Evolutionary conservation across 2,888 invertebrate genomes (phyloP).

Genomic region (Gnatocerus cornutus): DNA sequence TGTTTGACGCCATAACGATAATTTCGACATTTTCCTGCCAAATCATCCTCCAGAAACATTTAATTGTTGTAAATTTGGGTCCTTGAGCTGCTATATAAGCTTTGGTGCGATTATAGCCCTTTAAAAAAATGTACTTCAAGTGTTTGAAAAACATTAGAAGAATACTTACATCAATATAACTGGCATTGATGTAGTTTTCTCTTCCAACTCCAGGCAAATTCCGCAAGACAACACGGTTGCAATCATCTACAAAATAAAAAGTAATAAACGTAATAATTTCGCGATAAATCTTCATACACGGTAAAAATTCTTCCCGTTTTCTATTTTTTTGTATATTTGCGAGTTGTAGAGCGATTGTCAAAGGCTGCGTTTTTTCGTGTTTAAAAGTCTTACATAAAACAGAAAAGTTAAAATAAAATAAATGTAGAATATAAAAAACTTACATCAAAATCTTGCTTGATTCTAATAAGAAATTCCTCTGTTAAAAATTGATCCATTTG

Average conservation of each 20-base stretch:
- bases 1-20: conserved; percentile 18
- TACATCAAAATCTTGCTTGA: too few relatives aligned
- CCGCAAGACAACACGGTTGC: neutral
- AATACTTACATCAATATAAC: conserved; percentile 1
- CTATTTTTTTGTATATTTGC: neutral
- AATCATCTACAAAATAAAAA: neutral
- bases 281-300: neutral
- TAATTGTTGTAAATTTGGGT: conserved; percentile 2
- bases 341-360: neutral
- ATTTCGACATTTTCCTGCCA: conserved; percentile 12
- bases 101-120: conserved; percentile 4
- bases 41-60: conserved; percentile 25
- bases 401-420: too few relatives aligned
- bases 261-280: neutral
- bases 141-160: too few relatives aligned
- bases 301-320: neutral
- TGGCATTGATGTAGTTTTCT: neutral
- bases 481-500: neutral
- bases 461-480: too few relatives aligned
- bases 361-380: too few relatives aligned
- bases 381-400: too few relatives aligned
- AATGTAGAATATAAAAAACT: too few relatives aligned
- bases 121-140: neutral
- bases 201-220: neutral
- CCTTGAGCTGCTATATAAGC: conserved; percentile 10